phyloP scores from a whole-genome alignment of 1,140 invertebrate genomes.

The Saccostrea echinata region DNA sequence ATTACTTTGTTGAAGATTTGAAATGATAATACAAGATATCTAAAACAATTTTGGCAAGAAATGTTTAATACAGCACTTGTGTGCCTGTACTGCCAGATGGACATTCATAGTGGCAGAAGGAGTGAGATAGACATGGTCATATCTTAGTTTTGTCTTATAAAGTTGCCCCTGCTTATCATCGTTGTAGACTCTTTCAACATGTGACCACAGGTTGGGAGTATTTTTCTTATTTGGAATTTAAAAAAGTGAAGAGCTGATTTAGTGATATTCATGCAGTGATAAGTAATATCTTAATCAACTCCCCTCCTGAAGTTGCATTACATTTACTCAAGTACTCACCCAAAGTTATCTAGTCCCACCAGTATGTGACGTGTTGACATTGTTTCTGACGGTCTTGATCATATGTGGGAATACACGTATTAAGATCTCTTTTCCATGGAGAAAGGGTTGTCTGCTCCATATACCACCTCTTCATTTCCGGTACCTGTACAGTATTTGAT shows the following conservation, averaged over 20 bases:
- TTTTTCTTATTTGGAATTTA: background rate
- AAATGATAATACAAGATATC: background rate
- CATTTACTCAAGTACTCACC: constrained; percentile 20
- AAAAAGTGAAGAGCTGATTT: background rate
- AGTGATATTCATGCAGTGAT: background rate
- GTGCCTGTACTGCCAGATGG: constrained; percentile 45
- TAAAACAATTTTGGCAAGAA: background rate
- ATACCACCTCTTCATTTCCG: constrained; percentile 1
- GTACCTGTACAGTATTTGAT: constrained; percentile 42
- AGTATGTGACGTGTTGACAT: constrained; percentile 29
- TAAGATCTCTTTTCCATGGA: constrained; percentile 21
- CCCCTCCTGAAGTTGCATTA: background rate
- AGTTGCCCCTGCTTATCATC: constrained; percentile 21
- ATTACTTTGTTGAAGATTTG: background rate
- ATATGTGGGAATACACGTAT: constrained; percentile 51
- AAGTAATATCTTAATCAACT: background rate
- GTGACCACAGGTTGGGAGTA: constrained; percentile 35
- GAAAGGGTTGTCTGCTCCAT: background rate
- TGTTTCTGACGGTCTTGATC: constrained; percentile 52
- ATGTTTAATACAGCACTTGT: background rate
- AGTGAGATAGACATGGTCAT: constrained; percentile 43
- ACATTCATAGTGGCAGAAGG: constrained; percentile 25
- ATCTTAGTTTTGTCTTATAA: constrained; percentile 46
- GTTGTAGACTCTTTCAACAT: constrained; percentile 33
- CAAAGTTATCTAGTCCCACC: constrained; percentile 40